These are phyloP conservation scores for Drosophila guanche DNA, from an alignment of 1,140 invertebrate genomes.

Conservation along the genomic window DNA sequence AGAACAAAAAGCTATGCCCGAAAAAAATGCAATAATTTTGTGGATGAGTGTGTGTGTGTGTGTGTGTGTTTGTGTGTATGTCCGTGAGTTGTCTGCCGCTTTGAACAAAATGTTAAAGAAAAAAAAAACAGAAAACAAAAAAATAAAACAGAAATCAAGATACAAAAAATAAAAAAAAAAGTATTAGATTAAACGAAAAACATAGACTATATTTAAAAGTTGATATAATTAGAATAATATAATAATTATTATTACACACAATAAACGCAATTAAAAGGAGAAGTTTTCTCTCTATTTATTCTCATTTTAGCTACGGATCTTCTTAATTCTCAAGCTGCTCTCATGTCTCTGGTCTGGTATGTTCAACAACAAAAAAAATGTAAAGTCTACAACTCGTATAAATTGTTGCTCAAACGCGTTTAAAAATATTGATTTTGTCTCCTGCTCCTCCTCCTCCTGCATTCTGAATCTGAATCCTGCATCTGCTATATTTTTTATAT, in stretches of 20 bases:
- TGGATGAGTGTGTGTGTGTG: slow-evolving; percentile 23
- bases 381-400: slow-evolving; percentile 59
- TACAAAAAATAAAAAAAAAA: slow-evolving; percentile 53
- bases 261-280: slow-evolving; percentile 45
- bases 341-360: slow-evolving; percentile 13
- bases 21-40: slow-evolving; percentile 45
- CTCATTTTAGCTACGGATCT: slow-evolving; percentile 26
- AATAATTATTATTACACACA: slow-evolving; percentile 68
- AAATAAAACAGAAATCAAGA: slow-evolving; percentile 29
- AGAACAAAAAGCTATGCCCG: slow-evolving; percentile 42
- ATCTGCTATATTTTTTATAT: slow-evolving; percentile 22
- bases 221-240: slow-evolving; percentile 59
- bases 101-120: slow-evolving; percentile 40
- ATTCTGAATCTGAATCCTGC: not conserved
- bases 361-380: slow-evolving; percentile 43
- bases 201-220: slow-evolving; percentile 68
- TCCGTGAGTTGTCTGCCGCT: slow-evolving; percentile 32
- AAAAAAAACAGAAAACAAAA: slow-evolving; percentile 54
- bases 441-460: slow-evolving; percentile 4
- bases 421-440: slow-evolving; percentile 30
- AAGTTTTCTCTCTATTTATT: slow-evolving; percentile 11
- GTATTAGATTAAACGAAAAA: slow-evolving; percentile 60
- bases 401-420: slow-evolving; percentile 21
- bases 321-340: slow-evolving; percentile 35
- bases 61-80: not conserved